These are phyloP conservation scores for Alectoris magna DNA, from an alignment of 2,797 vertebrate species.

Conservation along the genomic window DNA sequence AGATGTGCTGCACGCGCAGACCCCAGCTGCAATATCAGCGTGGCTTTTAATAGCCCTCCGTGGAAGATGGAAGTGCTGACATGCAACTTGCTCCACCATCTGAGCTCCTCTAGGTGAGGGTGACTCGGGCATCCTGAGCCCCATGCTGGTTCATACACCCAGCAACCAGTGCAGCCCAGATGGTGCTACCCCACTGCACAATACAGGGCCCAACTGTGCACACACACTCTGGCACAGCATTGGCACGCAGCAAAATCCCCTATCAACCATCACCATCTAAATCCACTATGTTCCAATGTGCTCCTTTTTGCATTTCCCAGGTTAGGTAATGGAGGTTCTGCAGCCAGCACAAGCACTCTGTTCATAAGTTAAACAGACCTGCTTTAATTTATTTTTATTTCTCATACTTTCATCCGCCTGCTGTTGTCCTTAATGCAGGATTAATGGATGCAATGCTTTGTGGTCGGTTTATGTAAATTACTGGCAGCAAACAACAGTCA, in stretches of 20 bases:
- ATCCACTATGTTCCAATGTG: background rate
- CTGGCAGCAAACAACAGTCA: conserved; percentile 50
- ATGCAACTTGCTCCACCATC: background rate
- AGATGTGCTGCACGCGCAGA: background rate
- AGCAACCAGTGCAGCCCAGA: background rate
- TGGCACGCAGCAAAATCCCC: background rate
- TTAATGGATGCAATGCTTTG: conserved; percentile 37
- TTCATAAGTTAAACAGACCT: background rate
- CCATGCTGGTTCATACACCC: background rate
- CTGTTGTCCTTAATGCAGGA: conserved; percentile 53
- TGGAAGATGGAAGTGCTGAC: conserved; percentile 39
- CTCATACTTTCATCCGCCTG: background rate
- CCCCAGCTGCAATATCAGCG: conserved; percentile 30
- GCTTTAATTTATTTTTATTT: background rate
- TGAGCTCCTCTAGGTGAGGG: background rate
- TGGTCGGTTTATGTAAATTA: conserved; percentile 50
- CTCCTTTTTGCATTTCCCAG: background rate
- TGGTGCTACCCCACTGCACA: background rate
- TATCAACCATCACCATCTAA: background rate
- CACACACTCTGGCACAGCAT: rapidly evolving
- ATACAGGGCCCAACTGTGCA: rapidly evolving
- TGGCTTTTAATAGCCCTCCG: conserved; percentile 28
- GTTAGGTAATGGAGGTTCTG: background rate
- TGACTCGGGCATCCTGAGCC: background rate
- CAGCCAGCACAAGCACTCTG: background rate